Evolutionary conservation across 2,113 vertebrate species (phyloP).

Genomic region (Neomonachus schauinslandi): DNA sequence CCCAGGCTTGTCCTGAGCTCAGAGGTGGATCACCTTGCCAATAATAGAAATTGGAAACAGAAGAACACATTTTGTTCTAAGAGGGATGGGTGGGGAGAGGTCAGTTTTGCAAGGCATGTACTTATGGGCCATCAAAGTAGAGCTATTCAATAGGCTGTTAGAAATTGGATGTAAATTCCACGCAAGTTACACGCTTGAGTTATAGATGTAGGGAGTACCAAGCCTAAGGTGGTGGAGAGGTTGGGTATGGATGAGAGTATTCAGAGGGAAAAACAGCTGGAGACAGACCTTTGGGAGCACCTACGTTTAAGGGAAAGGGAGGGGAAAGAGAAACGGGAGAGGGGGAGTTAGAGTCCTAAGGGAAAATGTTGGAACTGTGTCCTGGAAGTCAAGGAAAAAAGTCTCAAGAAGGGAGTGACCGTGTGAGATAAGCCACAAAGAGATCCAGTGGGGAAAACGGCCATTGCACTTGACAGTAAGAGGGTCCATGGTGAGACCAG

Average conservation of each 20-base stretch:
- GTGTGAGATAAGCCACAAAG: not conserved
- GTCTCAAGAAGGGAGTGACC: not conserved
- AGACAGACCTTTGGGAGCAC: not conserved
- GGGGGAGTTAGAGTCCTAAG: not conserved
- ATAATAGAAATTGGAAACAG: not conserved
- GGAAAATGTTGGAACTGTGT: not conserved
- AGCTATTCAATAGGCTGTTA: not conserved
- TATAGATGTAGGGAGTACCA: not conserved
- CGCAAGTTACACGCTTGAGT: not conserved
- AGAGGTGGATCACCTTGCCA: not conserved
- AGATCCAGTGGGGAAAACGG: not conserved
- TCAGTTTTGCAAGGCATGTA: not conserved
- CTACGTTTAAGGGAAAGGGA: not conserved
- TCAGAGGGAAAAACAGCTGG: not conserved
- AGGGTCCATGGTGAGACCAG: not conserved
- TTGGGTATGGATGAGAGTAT: not conserved
- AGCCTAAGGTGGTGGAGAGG: not conserved
- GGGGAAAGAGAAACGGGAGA: not conserved
- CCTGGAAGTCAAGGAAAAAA: not conserved
- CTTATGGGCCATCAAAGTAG: not conserved
- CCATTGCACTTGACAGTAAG: not conserved
- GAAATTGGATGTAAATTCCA: not conserved
- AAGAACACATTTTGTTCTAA: not conserved
- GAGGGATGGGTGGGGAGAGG: not conserved
- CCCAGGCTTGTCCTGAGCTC: not conserved